Base-by-base conservation (phyloP, 2,113 vertebrate species). In the Protobothrops mucrosquamatus region DNA sequence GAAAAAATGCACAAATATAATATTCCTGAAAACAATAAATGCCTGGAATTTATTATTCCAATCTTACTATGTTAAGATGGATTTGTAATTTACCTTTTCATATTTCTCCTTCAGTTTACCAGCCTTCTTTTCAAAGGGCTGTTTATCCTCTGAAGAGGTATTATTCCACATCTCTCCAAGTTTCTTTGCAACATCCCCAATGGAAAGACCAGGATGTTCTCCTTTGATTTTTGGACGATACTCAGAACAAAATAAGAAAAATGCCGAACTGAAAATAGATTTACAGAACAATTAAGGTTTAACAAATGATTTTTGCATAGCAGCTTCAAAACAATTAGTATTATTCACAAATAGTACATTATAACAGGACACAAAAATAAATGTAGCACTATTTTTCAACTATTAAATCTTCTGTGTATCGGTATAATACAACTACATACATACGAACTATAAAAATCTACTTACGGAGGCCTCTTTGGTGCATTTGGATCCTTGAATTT, bases 71-170 rank as follows among this genome's bases (percentile, higher is more conserved):
- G 29, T 55, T 43, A 85, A 88, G 59, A 85, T 22, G 10, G 55
- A 8, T 59, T 86, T 23, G 4, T 0, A 0, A 1, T 92, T 97
- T 95, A 99, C 99, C 98, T 99, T 99, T 97, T 99, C 98, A 1
- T 99, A 99, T 55, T 99, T 99, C 95, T 99, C 99, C 98, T 99
- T 99, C 98, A 99, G 97, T 95, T 99, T 99, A 22, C 98, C 98
- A 57, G 99, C 99, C 97, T 99, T 99, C 97, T 98, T 99, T 92
- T 99, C 99, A 0, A 99, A 99, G 5, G 99, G 99, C 97, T 99
- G 98, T 97, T 99, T 99, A 81, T 99, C 98, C 81, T 99, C 99
- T 87, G 98, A 97, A 94, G 98, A 94, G 0, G 98, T 99, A 95
- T 98, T 98, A 96, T 99, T 99, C 99, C 99, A 99, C 99, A 99